phyloP scores from a whole-genome alignment of 2,888 invertebrate genomes.

The Limnephilus marmoratus region DNA sequence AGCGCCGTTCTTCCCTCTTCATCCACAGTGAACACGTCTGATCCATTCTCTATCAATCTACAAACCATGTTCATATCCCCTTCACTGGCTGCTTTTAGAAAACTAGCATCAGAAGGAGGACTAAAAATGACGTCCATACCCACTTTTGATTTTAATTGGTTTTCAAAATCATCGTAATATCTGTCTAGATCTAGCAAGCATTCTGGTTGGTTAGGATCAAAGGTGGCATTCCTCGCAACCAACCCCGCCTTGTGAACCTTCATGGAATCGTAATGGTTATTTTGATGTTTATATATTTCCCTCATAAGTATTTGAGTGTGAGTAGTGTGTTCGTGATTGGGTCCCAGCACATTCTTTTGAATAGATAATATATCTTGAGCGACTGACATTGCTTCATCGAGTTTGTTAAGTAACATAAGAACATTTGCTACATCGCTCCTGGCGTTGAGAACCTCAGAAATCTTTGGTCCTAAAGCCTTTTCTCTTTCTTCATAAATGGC shows the following conservation, averaged over 20 bases:
- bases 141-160: too few species aligned
- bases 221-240: too few species aligned
- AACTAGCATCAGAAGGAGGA: too few species aligned
- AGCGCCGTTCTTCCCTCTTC: neutral
- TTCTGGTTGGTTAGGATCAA: too few species aligned
- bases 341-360: conserved; percentile 6
- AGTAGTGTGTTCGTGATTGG: neutral
- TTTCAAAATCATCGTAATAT: too few species aligned
- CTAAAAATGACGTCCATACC: too few species aligned
- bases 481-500: neutral
- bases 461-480: neutral
- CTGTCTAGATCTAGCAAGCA: too few species aligned
- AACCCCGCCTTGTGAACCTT: neutral
- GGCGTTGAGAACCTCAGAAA: neutral
- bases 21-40: neutral
- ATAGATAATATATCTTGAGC: neutral
- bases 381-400: neutral
- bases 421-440: neutral
- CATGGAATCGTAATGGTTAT: neutral
- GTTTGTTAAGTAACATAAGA: neutral
- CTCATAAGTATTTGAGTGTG: neutral
- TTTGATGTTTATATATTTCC: neutral
- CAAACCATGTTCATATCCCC: too few species aligned
- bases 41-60: too few species aligned
- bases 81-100: too few species aligned